phyloP scores from a whole-genome alignment of 2,888 invertebrate genomes.

The Ochropacha duplaris region DNA sequence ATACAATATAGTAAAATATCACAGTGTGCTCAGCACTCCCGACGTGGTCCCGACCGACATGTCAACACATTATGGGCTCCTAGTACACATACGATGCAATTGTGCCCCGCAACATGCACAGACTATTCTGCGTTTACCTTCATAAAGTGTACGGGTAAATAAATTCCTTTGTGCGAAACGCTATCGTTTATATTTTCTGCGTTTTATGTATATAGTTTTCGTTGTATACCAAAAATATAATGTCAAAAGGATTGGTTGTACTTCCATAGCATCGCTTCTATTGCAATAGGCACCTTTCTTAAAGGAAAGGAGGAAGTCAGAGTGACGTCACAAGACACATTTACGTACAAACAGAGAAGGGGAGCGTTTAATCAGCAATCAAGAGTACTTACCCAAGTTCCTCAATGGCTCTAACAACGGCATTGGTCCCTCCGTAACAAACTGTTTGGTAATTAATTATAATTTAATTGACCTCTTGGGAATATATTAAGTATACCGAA shows the following conservation, averaged over 20 bases:
- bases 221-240: no score
- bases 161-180: background rate
- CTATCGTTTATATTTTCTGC: background rate
- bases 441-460: background rate
- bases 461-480: background rate
- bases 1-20: conserved; percentile 14
- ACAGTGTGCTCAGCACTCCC: conserved; percentile 22
- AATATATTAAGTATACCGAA: background rate
- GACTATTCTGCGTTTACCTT: background rate
- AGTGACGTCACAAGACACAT: background rate
- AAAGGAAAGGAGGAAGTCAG: background rate
- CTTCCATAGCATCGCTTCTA: no score
- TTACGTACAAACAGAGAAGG: background rate
- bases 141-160: background rate
- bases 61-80: conserved; percentile 12
- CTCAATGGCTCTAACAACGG: background rate
- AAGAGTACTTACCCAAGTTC: background rate
- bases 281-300: no score
- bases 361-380: background rate
- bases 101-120: background rate
- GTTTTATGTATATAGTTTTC: background rate
- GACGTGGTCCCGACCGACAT: background rate
- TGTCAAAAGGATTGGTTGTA: no score
- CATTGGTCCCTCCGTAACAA: background rate
- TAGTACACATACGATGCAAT: conserved; percentile 1